Conservation (phyloP, 2,797 vertebrate species). For the Rousettus madagascariensis region DNA sequence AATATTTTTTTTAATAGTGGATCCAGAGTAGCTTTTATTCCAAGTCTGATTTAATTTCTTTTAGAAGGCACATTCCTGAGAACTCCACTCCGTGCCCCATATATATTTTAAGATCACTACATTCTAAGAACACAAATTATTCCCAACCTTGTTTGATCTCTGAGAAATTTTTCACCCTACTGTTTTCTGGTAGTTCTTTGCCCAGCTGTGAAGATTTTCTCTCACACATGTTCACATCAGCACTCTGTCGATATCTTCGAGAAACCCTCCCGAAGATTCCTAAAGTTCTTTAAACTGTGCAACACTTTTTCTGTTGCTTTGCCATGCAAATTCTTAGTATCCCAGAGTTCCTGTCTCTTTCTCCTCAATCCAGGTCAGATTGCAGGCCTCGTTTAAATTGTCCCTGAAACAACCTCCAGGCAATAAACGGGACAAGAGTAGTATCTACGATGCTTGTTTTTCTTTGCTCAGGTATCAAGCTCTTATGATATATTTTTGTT, state of each 20-base stretch:
- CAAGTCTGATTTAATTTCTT: neutral
- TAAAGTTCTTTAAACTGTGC: neutral
- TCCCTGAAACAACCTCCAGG: neutral
- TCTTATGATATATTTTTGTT: neutral
- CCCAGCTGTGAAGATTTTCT: neutral
- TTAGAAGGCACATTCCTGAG: neutral
- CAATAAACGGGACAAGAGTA: too few relatives aligned
- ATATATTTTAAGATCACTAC: neutral
- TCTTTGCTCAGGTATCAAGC: neutral
- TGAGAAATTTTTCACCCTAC: neutral
- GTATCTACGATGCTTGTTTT: neutral
- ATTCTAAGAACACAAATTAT: neutral
- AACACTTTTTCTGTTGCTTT: neutral
- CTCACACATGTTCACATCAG: neutral
- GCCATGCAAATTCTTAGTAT: neutral
- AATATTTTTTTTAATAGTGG: neutral
- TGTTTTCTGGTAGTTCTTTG: neutral
- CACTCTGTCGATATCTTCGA: neutral
- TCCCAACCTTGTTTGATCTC: neutral
- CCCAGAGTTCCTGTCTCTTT: neutral
- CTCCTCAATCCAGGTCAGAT: neutral
- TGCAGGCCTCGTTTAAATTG: neutral
- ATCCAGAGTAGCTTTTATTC: neutral
- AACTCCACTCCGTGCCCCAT: accelerated
- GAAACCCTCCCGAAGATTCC: neutral